Evolutionary conservation across 2,113 vertebrate species (phyloP).

Genomic region (Struthio camelus): DNA sequence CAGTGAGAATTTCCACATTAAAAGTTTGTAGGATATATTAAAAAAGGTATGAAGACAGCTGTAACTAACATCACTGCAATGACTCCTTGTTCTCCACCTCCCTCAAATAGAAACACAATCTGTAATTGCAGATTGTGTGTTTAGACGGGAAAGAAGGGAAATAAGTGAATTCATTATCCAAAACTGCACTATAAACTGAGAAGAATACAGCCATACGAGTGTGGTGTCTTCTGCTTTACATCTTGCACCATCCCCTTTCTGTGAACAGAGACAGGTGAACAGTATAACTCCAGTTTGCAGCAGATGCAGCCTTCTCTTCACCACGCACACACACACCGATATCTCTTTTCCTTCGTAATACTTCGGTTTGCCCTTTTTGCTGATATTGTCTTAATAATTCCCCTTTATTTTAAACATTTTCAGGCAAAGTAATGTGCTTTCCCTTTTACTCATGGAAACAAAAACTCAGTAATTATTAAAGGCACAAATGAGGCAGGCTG

Average conservation of each 20-base stretch:
- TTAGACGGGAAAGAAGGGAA: rapidly evolving
- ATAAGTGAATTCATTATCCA: not conserved
- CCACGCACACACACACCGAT: not conserved
- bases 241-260: not conserved
- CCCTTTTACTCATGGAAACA: not conserved
- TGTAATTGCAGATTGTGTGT: not conserved
- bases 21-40: rapidly evolving
- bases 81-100: not conserved
- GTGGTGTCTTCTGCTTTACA: not conserved
- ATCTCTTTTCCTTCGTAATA: not conserved
- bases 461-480: not conserved
- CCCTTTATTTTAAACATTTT: not conserved
- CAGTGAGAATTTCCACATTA: not conserved
- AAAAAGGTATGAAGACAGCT: not conserved
- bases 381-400: not conserved
- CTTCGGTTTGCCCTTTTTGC: no score
- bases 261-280: not conserved
- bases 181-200: not conserved
- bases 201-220: not conserved
- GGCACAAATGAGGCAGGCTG: not conserved
- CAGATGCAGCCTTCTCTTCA: not conserved
- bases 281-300: not conserved
- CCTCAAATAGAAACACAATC: not conserved
- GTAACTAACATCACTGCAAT: not conserved
- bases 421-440: not conserved